These are phyloP conservation scores for Camelus dromedarius DNA, from an alignment of 2,113 vertebrate species.

Conservation along the genomic window DNA sequence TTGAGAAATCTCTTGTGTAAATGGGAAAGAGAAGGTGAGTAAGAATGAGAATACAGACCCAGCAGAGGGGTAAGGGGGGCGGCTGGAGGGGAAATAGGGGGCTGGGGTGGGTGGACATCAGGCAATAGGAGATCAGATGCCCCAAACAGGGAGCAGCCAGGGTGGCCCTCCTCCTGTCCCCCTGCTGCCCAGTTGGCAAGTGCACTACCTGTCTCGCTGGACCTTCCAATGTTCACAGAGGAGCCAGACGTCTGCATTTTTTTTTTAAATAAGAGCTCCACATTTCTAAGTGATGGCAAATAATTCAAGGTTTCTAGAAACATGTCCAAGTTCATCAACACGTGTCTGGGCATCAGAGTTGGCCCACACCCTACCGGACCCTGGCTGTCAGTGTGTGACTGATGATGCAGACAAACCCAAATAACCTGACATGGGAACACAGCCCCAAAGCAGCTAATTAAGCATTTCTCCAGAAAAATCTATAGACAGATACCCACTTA, in stretches of 20 bases:
- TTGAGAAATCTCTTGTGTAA: neutral
- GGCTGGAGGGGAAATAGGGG: neutral
- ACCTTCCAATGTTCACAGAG: neutral
- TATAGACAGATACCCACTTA: neutral
- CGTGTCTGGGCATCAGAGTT: neutral
- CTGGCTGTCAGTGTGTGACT: neutral
- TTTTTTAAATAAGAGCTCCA: neutral
- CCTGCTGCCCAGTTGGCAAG: neutral
- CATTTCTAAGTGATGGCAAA: neutral
- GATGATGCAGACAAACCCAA: neutral
- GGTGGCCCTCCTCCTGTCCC: accelerated
- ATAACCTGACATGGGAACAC: neutral
- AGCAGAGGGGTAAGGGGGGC: neutral
- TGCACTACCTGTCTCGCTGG: accelerated
- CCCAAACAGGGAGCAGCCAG: neutral
- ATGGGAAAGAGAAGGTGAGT: neutral
- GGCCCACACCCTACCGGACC: neutral
- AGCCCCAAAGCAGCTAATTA: neutral
- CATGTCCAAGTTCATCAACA: neutral
- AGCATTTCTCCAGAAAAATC: neutral
- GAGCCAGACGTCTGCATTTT: neutral
- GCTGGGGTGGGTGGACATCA: too few species aligned
- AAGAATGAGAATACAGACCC: neutral
- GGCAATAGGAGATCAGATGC: accelerated
- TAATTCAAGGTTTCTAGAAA: neutral